Conservation (phyloP, 2,113 vertebrate species). For the Oryzias melastigma region DNA sequence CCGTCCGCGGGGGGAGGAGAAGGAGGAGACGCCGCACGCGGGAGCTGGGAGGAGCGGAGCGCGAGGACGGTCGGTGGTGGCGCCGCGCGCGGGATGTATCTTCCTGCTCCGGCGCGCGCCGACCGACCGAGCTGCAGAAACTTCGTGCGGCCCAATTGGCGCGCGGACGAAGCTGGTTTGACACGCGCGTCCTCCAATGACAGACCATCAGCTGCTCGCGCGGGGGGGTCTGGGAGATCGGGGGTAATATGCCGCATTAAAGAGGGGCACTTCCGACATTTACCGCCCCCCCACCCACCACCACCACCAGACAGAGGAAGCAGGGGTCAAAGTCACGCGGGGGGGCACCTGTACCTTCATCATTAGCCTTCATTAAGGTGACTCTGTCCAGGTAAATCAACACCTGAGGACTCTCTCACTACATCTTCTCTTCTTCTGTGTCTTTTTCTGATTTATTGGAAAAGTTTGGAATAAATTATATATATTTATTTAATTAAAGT, state of each 20-base stretch:
- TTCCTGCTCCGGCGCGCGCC: conserved; percentile 70
- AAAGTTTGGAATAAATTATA: too few species aligned
- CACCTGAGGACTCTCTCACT: too few species aligned
- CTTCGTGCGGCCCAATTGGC: conserved; percentile 65
- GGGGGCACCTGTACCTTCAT: too few species aligned
- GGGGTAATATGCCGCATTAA: conserved; percentile 11
- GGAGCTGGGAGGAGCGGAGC: conserved; percentile 62
- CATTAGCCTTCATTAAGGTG: too few species aligned
- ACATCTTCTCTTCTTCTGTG: too few species aligned
- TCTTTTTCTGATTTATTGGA: too few species aligned
- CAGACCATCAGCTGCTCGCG: conserved; percentile 45
- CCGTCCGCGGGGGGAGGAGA: conserved; percentile 65
- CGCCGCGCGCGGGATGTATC: conserved; percentile 59
- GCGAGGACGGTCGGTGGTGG: conserved; percentile 61
- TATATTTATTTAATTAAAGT: too few species aligned
- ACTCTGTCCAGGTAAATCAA: too few species aligned
- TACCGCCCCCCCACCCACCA: too few species aligned
- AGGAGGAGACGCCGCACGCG: conserved; percentile 56
- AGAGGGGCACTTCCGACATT: too few species aligned
- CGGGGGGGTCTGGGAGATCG: not conserved
- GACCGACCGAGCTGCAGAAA: conserved; percentile 62
- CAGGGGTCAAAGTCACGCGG: too few species aligned
- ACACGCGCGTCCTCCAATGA: conserved; percentile 49
- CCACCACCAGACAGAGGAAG: too few species aligned
- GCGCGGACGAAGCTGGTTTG: conserved; percentile 34